Evolutionary conservation across 2,113 vertebrate genomes (phyloP), one percentile per base, ranked within the genome.

Genomic region (Numida meleagris): DNA sequence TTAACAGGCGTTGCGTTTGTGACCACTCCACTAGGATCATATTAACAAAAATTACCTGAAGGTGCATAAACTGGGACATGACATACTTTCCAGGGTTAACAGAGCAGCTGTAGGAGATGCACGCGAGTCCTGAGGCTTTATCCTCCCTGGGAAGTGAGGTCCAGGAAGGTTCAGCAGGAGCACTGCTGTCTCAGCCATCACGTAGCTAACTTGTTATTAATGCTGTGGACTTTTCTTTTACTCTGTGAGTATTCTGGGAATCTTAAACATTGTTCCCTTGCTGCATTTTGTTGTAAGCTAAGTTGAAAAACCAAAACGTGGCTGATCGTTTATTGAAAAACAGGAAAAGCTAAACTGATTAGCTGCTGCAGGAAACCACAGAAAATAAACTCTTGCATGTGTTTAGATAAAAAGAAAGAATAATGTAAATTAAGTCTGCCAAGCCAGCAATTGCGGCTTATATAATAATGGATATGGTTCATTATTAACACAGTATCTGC

Each of bases 391-490:
- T 70, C 76, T 46, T 72, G 20, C 20, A 43, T 78, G 86, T 86
- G 70, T 78, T 89, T 78, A 81, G 65, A 88, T 92, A 27, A 85
- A 92, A 85, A 89, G 57, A 90, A 84, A 33, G 24, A 84, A 46
- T 84, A 74, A 63, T 75, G 86, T 71, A 82, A 78, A 71, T 92
- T 71, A 85, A 89, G 61, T 91, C 85, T 73, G 24, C 48, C 81
- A 84, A 78, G 48, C 24, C 61, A 95, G 57, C 38, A 89, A 34
- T 81, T 94, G 77, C 24, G 63, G 76, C 72, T 86, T 86, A 90
- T 85, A 43, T 40, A 51, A 61, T 89, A 93, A 91, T 65, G 18
- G 24, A 9, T 33, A 10, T 43, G 48, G 65, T 65, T 84, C 17
- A 43, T 75, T 94, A 68, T 76, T 72, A 72, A 67, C 87, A 46